Conservation (phyloP, 2,797 vertebrate genomes). For the Pogonophryne albipinna region DNA sequence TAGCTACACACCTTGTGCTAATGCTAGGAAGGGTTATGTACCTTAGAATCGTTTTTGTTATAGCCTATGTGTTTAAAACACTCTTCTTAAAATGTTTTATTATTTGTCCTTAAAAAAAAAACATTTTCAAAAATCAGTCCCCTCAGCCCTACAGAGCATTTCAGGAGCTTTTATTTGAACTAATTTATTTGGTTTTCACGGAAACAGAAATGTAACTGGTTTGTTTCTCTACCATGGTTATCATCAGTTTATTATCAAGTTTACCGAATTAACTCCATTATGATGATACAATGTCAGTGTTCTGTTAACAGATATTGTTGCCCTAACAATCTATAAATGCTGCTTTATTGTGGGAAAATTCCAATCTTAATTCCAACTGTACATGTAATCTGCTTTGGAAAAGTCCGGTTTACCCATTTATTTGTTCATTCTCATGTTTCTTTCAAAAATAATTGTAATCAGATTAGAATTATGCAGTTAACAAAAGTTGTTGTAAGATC, state of each 20-base stretch:
- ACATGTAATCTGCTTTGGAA: constrained; percentile 39
- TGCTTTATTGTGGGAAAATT: constrained; percentile 24
- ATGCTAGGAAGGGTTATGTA: too few relatives aligned
- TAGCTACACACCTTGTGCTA: too few relatives aligned
- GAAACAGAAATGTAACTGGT: background rate
- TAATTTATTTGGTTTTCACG: background rate
- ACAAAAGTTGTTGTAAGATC: constrained; percentile 7
- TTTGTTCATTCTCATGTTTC: constrained; percentile 31
- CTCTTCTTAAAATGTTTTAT: too few relatives aligned
- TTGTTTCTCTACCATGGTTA: too few relatives aligned
- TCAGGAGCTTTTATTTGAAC: background rate
- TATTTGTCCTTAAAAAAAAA: too few relatives aligned
- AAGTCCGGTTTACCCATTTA: constrained; percentile 30
- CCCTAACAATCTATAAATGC: background rate
- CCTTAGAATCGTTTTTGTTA: too few relatives aligned
- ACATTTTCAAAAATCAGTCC: too few relatives aligned
- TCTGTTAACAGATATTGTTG: background rate
- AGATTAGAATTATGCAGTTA: constrained; percentile 21
- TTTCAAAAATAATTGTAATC: constrained; percentile 31
- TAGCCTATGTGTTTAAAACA: too few relatives aligned
- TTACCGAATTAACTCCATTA: background rate
- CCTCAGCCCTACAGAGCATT: background rate
- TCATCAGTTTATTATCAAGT: background rate
- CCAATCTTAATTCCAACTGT: constrained; percentile 17
- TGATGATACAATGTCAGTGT: background rate